phyloP scores from a whole-genome alignment of 2,888 invertebrate species.

The Drosophila lutescens region DNA sequence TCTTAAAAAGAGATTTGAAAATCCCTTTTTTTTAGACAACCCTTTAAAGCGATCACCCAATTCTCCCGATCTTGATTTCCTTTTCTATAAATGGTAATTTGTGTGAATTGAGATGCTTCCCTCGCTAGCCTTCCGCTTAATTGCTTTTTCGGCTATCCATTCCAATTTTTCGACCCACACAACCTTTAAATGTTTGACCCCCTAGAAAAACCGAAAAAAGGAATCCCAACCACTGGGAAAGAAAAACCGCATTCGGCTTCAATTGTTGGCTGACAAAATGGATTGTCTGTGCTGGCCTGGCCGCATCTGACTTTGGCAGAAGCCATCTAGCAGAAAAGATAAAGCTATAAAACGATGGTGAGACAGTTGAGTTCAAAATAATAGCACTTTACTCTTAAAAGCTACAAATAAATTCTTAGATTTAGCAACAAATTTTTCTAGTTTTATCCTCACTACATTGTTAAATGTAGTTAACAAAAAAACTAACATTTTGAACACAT shows the following conservation, averaged over 20 bases:
- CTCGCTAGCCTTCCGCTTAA: constrained; percentile 16
- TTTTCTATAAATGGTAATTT: not conserved
- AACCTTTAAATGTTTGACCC: constrained; percentile 3
- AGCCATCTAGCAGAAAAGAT: constrained; percentile 18
- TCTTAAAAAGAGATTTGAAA: too few relatives aligned
- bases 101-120: not conserved
- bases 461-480: too few relatives aligned
- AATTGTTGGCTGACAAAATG: constrained; percentile 48
- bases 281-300: constrained; percentile 47
- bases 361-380: not conserved
- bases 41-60: not conserved
- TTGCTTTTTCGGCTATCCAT: constrained; percentile 19
- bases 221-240: constrained; percentile 5
- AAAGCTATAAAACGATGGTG: constrained; percentile 11
- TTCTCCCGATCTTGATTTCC: not conserved
- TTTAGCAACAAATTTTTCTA: too few relatives aligned
- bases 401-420: too few relatives aligned
- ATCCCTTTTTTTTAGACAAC: not conserved
- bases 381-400: not conserved
- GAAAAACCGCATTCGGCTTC: constrained; percentile 37
- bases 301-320: constrained; percentile 40
- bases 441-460: too few relatives aligned
- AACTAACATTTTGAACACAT: not conserved
- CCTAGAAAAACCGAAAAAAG: not conserved
- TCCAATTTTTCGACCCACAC: not conserved